A percentile compares a stretch with the other conserved stretches of the same genome.
Conservation (phyloP, 2,797 vertebrate species). For the Ataeniobius toweri region DNA sequence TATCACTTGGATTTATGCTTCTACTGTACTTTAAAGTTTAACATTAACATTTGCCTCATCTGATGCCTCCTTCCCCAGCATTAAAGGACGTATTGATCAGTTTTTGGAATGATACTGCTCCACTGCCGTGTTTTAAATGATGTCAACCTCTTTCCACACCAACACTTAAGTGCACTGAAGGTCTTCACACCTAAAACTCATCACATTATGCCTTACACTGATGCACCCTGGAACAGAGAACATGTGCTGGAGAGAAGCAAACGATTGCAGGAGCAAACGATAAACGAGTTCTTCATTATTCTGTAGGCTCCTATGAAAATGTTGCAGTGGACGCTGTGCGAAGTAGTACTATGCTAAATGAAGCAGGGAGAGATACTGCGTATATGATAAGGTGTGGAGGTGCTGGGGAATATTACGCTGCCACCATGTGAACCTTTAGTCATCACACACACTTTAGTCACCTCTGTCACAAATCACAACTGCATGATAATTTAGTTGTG, state of each 20-base stretch:
- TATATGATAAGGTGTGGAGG: slow-evolving; percentile 3
- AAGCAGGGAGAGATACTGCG: neutral
- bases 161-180: slow-evolving; percentile 12
- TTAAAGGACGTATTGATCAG: slow-evolving; percentile 29
- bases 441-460: neutral
- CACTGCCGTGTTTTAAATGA: slow-evolving; percentile 25
- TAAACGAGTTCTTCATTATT: neutral
- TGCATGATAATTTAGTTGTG: slow-evolving; percentile 8
- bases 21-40: slow-evolving; percentile 23
- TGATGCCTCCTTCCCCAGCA: slow-evolving; percentile 25
- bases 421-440: slow-evolving; percentile 1
- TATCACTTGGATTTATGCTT: slow-evolving; percentile 31
- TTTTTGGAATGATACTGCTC: slow-evolving; percentile 19
- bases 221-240: slow-evolving; percentile 6
- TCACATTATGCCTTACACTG: slow-evolving; percentile 25
- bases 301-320: neutral
- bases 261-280: slow-evolving; percentile 4
- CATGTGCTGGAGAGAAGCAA: slow-evolving; percentile 23
- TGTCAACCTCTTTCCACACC: slow-evolving; percentile 22
- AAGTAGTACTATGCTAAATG: slow-evolving; percentile 1
- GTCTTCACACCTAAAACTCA: slow-evolving; percentile 8
- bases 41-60: slow-evolving; percentile 40
- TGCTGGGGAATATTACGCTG: slow-evolving; percentile 3
- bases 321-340: slow-evolving; percentile 6
- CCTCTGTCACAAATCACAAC: slow-evolving; percentile 18